A percentile compares a stretch with the other conserved stretches of the same genome.
Evolutionary conservation across 2,113 vertebrate genomes (phyloP).

Genomic region (Phaethon lepturus): DNA sequence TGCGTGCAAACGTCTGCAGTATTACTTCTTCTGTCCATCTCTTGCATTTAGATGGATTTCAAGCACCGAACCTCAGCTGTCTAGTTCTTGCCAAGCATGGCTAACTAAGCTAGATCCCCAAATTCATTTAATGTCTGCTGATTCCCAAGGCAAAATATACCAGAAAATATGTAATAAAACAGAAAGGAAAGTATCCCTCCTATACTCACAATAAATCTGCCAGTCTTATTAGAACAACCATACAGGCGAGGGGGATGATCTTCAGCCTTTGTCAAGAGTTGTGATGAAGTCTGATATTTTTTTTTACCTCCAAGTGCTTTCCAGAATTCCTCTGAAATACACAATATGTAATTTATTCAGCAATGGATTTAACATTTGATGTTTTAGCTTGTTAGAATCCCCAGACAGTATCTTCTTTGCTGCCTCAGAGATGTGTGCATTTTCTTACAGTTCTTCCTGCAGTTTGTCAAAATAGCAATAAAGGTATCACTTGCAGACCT

Average conservation of each 20-base stretch:
- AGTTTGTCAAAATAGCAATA: background rate
- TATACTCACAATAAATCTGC: slow-evolving; percentile 86
- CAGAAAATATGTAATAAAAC: background rate
- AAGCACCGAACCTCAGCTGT: background rate
- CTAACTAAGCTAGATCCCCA: background rate
- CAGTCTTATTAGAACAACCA: slow-evolving; percentile 92
- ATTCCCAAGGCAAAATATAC: background rate
- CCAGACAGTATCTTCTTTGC: background rate
- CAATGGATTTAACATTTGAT: background rate
- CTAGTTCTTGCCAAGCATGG: background rate
- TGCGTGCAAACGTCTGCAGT: background rate
- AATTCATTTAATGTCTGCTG: background rate
- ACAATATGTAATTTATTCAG: background rate
- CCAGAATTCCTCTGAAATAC: slow-evolving; percentile 86
- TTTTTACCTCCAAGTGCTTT: slow-evolving; percentile 83
- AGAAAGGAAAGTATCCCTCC: background rate
- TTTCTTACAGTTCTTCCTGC: background rate
- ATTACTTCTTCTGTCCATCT: background rate
- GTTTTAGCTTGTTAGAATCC: background rate
- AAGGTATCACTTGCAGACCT: background rate
- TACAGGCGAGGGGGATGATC: slow-evolving; percentile 83
- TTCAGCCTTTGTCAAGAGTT: slow-evolving; percentile 76
- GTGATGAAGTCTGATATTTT: slow-evolving; percentile 86
- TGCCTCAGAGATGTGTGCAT: background rate
- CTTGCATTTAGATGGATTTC: background rate